Evolutionary conservation across 2,888 invertebrate genomes (phyloP).

Genomic region (Sepioteuthis lessoniana): DNA sequence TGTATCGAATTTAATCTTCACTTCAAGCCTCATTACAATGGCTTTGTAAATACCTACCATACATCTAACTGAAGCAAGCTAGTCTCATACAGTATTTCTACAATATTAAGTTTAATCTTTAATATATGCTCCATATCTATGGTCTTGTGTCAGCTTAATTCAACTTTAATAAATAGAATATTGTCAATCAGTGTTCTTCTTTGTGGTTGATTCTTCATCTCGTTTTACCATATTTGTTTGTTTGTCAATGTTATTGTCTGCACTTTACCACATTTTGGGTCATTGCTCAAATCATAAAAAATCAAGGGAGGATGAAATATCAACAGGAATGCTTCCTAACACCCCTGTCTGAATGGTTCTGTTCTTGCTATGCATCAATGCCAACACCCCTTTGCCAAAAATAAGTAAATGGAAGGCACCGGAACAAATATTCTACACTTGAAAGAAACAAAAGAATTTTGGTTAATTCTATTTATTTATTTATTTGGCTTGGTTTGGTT

Average conservation of each 20-base stretch:
- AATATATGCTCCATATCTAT: background rate
- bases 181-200: background rate
- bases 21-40: too few species aligned
- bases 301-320: background rate
- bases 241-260: background rate
- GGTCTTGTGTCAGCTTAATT: background rate
- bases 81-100: too few species aligned
- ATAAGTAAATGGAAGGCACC: background rate
- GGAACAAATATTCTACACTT: background rate
- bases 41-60: too few species aligned
- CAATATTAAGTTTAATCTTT: too few species aligned
- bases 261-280: background rate
- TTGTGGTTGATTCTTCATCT: background rate
- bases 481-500: background rate
- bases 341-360: background rate
- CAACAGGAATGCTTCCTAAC: conserved; percentile 41
- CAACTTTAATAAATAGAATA: background rate
- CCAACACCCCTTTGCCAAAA: background rate
- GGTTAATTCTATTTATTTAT: background rate
- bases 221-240: background rate
- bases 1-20: too few species aligned
- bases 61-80: too few species aligned
- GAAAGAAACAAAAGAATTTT: background rate
- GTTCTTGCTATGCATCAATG: background rate
- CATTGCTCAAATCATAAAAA: background rate